Base-by-base conservation (phyloP, 2,888 invertebrate species). In the Choreutis nemorana region DNA sequence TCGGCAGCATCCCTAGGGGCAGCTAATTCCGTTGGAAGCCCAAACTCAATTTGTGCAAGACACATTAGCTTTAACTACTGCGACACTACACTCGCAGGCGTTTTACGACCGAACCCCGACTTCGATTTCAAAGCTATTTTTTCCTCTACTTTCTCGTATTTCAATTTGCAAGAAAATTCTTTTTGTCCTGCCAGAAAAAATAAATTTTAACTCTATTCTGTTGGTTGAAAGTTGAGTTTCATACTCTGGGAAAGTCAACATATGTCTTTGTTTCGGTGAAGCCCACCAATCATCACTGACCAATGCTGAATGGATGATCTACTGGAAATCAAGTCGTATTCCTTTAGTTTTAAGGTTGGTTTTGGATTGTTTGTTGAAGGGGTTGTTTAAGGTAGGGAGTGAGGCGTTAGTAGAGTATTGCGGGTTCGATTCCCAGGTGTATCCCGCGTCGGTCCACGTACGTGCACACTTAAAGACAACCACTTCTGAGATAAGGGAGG, bases 371-470 rank as follows among this genome's bases (percentile, higher is more conserved):
- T 7, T 15, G 26, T 27, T 26, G 21, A 14, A 35, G 37, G 34
- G 35, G 50, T 18, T 40, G 48, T 55, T 54, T 52, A 37, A n/a
- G n/a, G 35, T 36, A 44, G 54, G 50, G 75, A 72, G 73, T 72
- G 72, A 70, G 52, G 58, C 64, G 66, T 63, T 64, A 67, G 72
- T 59, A 55, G 50, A 60, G 64, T 63, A 65, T 70, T 70, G 77
- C 55, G 67, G 68, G 65, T 78, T 78, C 66, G 73, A 80, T 75
- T 80, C 80, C 79, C 79, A 78, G 78, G 79, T 77, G 79, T 61
- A 56, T 58, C 51, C 59, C 62, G 67, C 58, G 72, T 63, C 49
- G 61, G 50, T 55, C 54, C 73, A 71, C 73, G 77, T 77, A 68
- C 68, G 57, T 41, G 55, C 52, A 67, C 72, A 77, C 73, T 77